A percentile compares a stretch with the other conserved stretches of the same genome.
Conservation (phyloP, 2,888 invertebrate species). For the Stenodera caucasica region DNA sequence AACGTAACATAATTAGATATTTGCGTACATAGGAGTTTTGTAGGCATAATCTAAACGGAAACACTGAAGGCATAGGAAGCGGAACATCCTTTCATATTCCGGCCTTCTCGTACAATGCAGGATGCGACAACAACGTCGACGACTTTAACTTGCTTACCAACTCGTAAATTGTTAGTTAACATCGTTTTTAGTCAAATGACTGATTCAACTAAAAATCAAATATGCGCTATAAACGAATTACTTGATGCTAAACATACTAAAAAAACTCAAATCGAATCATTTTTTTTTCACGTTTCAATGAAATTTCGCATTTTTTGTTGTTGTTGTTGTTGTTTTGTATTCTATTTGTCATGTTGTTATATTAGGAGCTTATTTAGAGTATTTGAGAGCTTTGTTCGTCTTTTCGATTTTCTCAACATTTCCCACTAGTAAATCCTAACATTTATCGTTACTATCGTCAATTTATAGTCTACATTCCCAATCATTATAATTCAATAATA, state of each 20-base stretch:
- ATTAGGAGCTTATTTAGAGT: background rate
- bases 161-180: slow-evolving; percentile 38
- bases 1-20: slow-evolving; percentile 37
- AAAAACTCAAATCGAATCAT: background rate
- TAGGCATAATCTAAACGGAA: slow-evolving; percentile 41
- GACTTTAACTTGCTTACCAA: slow-evolving; percentile 36
- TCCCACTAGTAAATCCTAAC: background rate
- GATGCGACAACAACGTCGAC: slow-evolving; percentile 34
- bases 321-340: background rate
- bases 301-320: background rate
- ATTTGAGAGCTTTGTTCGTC: background rate
- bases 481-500: background rate
- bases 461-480: background rate
- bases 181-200: slow-evolving; percentile 31
- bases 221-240: slow-evolving; percentile 31
- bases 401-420: background rate
- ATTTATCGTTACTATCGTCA: background rate
- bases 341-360: too few species aligned
- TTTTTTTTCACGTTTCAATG: too few species aligned
- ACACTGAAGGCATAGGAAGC: slow-evolving; percentile 40
- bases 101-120: slow-evolving; percentile 39
- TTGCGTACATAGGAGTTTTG: slow-evolving; percentile 37
- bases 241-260: slow-evolving; percentile 15
- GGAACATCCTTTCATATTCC: slow-evolving; percentile 42
- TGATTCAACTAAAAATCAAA: slow-evolving; percentile 25